Evolutionary conservation across 2,797 vertebrate species (phyloP).

Genomic region (Anisognathus igniventris): DNA sequence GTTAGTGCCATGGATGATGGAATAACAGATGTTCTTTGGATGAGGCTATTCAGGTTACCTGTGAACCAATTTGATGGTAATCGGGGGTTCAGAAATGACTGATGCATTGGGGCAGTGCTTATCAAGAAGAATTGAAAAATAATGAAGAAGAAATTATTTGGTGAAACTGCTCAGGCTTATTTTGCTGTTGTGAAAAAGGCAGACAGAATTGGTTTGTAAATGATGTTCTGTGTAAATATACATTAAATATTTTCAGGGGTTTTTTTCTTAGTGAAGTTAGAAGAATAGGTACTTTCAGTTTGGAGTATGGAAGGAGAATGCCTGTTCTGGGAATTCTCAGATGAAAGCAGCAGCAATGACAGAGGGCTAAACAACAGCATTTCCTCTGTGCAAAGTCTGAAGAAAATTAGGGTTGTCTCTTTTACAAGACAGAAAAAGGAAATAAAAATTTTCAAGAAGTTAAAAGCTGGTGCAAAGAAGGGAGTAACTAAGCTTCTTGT

Average conservation of each 20-base stretch:
- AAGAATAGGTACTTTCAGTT: neutral
- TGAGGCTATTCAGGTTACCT: neutral
- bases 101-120: neutral
- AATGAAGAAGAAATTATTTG: neutral
- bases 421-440: neutral
- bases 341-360: neutral
- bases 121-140: neutral
- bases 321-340: neutral
- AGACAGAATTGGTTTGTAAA: neutral
- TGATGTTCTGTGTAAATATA: neutral
- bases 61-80: neutral
- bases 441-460: neutral
- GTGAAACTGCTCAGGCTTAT: neutral
- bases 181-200: neutral
- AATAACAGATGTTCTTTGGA: neutral
- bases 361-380: neutral
- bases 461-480: neutral
- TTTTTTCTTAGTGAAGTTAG: neutral
- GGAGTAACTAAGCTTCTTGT: neutral
- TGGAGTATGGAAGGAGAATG: neutral
- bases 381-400: neutral
- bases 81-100: neutral
- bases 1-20: neutral
- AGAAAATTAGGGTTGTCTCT: neutral
- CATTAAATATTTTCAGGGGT: accelerated